Evolutionary conservation across 2,113 vertebrate genomes (phyloP), one percentile per base, ranked within the genome.

Genomic region (Oophaga pumilio): DNA sequence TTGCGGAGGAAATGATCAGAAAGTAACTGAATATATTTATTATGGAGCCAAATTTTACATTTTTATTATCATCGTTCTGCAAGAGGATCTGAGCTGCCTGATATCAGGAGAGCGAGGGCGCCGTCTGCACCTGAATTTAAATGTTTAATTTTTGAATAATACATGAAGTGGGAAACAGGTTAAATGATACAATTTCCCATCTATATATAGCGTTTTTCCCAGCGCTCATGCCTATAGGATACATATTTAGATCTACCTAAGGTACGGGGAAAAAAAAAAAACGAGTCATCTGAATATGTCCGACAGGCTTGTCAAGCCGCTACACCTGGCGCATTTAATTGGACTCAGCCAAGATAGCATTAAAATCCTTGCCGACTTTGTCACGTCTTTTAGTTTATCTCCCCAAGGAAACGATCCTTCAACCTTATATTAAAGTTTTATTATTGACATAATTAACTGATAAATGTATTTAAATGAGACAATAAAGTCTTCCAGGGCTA

Each of bases 371-470:
- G 9, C 68, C 68, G 86, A 87, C 86, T 88, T 88, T 88, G 86
- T 76, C 69, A 18, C 81, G 79, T 87, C 86, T 87, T 87, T 73
- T 87, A 87, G 86, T 76, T 66, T 83, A 83, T 83, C 33, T 83
- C 86, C 86, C 86, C 76, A 73, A 88, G 80, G 85, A 87, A 78
- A 24, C 14, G n/a, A 57, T 73, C 84, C 85, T 79, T 84, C 81
- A 69, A 57, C 89, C 85, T 87, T 77, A 52, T 69, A 84, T 78
- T 89, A 82, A 88, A 74, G 84, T 89, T 89, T 83, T 89, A 83
- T 78, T 83, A 83, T 89, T 78, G 85, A 89, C 85, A 86, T 83
- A 89, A 89, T 89, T 86, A 86, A 71, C 85, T 89, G 86, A 88
- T 83, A 88, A 82, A 88, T 88, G 57, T 88, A 83, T 88, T 82